These are phyloP conservation scores for Mesorhabditis spiculigera DNA, from an alignment of 2,888 invertebrate genomes.

Conservation along the genomic window DNA sequence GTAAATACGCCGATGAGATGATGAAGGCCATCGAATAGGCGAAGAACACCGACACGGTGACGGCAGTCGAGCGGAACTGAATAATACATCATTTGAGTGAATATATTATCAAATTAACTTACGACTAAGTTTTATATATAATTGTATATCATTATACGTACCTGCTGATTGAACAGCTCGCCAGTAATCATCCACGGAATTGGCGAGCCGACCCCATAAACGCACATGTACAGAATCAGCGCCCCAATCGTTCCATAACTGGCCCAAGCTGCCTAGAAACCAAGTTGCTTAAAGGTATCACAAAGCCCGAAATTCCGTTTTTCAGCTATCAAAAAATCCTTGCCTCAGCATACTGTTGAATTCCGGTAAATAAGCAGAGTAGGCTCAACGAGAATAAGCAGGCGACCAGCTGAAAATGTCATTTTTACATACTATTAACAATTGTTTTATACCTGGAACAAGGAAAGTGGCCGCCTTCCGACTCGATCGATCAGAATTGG, in stretches of 20 bases:
- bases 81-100: slow-evolving; percentile 2
- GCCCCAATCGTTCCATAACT: slow-evolving; percentile 50
- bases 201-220: slow-evolving; percentile 56
- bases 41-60: slow-evolving; percentile 52
- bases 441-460: slow-evolving; percentile 44
- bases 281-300: not conserved
- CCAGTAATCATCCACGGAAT: slow-evolving; percentile 58
- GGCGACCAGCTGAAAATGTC: slow-evolving; percentile 41
- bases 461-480: slow-evolving; percentile 61
- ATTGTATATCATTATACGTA: slow-evolving; percentile 1
- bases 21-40: slow-evolving; percentile 54
- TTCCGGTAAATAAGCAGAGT: slow-evolving; percentile 43
- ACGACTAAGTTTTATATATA: no score
- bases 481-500: slow-evolving; percentile 61
- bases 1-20: slow-evolving; percentile 56
- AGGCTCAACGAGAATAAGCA: no score
- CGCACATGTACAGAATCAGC: slow-evolving; percentile 53
- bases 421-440: no score
- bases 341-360: no score
- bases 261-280: slow-evolving; percentile 42
- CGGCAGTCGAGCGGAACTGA: slow-evolving; percentile 52
- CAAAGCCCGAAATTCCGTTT: no score
- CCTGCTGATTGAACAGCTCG: slow-evolving; percentile 54
- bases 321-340: no score
- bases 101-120: no score